phyloP scores from a whole-genome alignment of 2,113 vertebrate genomes.

The Coregonus clupeaformis region DNA sequence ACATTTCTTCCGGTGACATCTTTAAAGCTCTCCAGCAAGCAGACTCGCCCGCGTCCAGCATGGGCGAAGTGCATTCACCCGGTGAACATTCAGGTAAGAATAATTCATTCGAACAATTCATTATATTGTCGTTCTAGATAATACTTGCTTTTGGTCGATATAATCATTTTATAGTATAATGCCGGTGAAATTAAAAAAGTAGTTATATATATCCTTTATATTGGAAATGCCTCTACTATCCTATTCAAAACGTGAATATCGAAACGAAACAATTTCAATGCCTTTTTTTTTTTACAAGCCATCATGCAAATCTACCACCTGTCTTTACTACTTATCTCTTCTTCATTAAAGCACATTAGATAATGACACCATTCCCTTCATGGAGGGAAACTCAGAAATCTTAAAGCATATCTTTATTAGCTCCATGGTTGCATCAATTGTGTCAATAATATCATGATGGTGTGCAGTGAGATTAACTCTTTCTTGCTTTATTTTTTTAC shows the following conservation, averaged over 20 bases:
- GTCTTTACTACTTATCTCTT: slow-evolving; percentile 38
- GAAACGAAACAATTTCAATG: neutral
- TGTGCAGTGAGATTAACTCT: slow-evolving; percentile 11
- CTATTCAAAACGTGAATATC: neutral
- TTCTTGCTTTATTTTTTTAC: neutral
- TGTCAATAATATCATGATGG: slow-evolving; percentile 17
- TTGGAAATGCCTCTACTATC: neutral
- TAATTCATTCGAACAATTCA: neutral
- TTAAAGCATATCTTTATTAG: slow-evolving; percentile 36
- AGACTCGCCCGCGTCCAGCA: slow-evolving; percentile 91
- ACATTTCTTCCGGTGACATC: slow-evolving; percentile 95
- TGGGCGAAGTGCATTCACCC: slow-evolving; percentile 94
- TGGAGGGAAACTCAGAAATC: slow-evolving; percentile 22
- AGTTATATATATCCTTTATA: neutral
- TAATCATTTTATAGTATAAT: too few relatives aligned
- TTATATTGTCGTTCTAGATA: too few relatives aligned
- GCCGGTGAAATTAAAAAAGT: too few relatives aligned
- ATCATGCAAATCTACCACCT: slow-evolving; percentile 54
- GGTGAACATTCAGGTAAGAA: slow-evolving; percentile 90
- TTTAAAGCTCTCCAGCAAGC: slow-evolving; percentile 97
- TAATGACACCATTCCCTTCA: slow-evolving; percentile 14
- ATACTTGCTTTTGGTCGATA: too few relatives aligned
- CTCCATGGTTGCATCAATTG: slow-evolving; percentile 20
- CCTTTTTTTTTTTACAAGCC: slow-evolving; percentile 43
- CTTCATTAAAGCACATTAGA: slow-evolving; percentile 23